Evolutionary conservation across 2,888 invertebrate genomes (phyloP).

Genomic region (Steinernema scapterisci): DNA sequence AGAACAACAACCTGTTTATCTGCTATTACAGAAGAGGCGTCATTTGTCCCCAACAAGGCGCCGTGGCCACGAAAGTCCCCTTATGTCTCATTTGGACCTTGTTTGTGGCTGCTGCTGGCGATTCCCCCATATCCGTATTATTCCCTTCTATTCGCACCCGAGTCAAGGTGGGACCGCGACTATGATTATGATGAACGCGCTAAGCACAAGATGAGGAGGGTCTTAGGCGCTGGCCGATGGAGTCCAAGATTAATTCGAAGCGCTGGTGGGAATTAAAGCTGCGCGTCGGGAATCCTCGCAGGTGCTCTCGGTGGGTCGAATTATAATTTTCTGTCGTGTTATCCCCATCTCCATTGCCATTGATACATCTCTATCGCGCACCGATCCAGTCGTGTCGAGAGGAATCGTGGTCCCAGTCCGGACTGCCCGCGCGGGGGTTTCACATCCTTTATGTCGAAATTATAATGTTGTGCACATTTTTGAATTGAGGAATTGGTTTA

Average conservation of each 20-base stretch:
- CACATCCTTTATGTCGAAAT: not conserved
- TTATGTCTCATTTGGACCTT: not conserved
- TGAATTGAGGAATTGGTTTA: not conserved
- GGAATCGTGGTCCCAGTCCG: too few relatives aligned
- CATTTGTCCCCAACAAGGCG: not conserved
- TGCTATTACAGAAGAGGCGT: not conserved
- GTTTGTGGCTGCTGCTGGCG: too few relatives aligned
- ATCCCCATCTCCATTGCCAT: not conserved
- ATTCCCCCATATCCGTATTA: too few relatives aligned
- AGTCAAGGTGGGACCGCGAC: too few relatives aligned
- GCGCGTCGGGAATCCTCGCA: slow-evolving; percentile 30
- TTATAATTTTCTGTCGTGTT: slow-evolving; percentile 25
- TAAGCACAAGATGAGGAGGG: not conserved
- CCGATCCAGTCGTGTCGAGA: not conserved
- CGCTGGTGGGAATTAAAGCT: slow-evolving; percentile 29
- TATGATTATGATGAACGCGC: not conserved
- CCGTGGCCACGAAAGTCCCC: not conserved
- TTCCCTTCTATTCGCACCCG: too few relatives aligned
- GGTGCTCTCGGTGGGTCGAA: slow-evolving; percentile 10
- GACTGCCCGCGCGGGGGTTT: too few relatives aligned
- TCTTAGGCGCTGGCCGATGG: slow-evolving; percentile 25
- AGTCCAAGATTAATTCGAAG: slow-evolving; percentile 20
- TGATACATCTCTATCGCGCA: not conserved
- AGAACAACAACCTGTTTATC: slow-evolving; percentile 6
- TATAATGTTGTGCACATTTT: not conserved